Conservation (phyloP, 2,113 vertebrate species). For the Gavia stellata region DNA sequence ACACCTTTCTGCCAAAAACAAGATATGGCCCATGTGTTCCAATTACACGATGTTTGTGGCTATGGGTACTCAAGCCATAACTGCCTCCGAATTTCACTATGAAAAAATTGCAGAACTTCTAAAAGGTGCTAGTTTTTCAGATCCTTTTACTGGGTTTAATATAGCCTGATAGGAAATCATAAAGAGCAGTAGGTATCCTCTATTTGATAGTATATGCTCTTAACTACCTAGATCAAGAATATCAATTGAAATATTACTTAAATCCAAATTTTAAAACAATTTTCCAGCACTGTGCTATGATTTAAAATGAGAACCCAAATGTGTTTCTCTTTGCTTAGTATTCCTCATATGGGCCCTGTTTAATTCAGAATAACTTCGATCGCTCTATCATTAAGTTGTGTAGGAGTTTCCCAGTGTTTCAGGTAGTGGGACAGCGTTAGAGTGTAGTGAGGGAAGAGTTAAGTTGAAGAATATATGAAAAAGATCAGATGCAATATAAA, state of each 20-base stretch:
- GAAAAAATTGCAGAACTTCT: not conserved
- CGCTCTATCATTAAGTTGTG: not conserved
- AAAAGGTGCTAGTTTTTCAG: not conserved
- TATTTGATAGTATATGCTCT: not conserved
- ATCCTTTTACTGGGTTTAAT: not conserved
- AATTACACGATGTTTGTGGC: not conserved
- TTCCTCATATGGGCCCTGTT: not conserved
- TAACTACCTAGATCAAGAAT: not conserved
- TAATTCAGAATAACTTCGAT: not conserved
- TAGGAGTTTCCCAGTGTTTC: not conserved
- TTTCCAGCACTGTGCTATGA: not conserved
- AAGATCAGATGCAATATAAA: not conserved
- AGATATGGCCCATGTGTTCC: not conserved
- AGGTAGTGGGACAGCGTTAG: not conserved
- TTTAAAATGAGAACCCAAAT: not conserved
- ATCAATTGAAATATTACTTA: not conserved
- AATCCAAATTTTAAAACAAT: not conserved
- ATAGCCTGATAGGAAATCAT: not conserved
- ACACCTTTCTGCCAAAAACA: not conserved
- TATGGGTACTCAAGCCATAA: not conserved
- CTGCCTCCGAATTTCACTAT: slow-evolving; percentile 23
- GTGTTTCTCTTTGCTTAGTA: not conserved
- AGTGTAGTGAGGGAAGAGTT: not conserved
- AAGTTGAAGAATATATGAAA: not conserved
- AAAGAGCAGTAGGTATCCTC: not conserved